Conservation (phyloP, 1,140 invertebrate genomes). For the Trichoplusia ni region DNA sequence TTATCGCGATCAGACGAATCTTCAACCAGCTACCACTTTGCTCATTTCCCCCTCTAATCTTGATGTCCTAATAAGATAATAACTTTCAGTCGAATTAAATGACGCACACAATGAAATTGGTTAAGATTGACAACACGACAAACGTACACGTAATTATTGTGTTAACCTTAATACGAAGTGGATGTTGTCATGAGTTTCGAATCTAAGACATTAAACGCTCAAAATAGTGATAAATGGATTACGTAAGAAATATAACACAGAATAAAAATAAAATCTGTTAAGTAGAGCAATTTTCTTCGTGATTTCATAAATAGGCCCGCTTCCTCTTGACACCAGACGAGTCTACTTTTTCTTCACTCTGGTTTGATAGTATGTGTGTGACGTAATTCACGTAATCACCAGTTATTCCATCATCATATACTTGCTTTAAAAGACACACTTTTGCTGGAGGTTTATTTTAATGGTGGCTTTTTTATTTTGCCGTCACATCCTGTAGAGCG, state of each 20-base stretch:
- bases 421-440: too few species aligned
- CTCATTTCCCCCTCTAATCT: slow-evolving; percentile 19
- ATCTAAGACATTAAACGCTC: neutral
- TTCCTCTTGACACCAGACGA: too few species aligned
- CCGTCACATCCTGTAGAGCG: too few species aligned
- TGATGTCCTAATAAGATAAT: slow-evolving; percentile 23
- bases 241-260: neutral
- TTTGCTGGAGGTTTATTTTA: too few species aligned
- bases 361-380: neutral
- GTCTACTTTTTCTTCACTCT: too few species aligned
- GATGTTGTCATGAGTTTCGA: slow-evolving; percentile 2
- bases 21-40: neutral
- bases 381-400: neutral
- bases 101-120: neutral
- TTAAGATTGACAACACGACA: slow-evolving; percentile 18
- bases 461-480: too few species aligned
- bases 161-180: slow-evolving; percentile 3
- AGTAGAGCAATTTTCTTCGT: too few species aligned
- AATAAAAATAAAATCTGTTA: too few species aligned
- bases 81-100: slow-evolving; percentile 8
- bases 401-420: too few species aligned
- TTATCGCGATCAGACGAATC: neutral
- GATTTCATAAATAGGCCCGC: too few species aligned
- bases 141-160: neutral
- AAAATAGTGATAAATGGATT: neutral